These are phyloP conservation scores for Liodrosophila aerea DNA, from an alignment of 2,888 invertebrate genomes.

Conservation along the genomic window DNA sequence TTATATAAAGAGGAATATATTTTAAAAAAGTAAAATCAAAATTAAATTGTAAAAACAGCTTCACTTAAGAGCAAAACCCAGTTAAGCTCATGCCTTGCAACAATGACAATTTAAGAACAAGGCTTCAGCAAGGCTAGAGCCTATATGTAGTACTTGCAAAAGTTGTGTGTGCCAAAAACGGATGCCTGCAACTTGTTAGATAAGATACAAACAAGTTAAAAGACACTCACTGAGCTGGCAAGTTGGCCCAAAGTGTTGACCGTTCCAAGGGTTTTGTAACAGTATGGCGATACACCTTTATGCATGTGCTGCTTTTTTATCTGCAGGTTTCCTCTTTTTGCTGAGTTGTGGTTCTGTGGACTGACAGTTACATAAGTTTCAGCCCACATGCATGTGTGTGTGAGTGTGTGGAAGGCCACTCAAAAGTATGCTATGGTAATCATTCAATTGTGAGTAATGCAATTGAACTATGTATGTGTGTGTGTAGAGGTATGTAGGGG, in stretches of 20 bases:
- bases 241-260: not conserved
- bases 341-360: not conserved
- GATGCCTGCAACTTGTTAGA: slow-evolving; percentile 55
- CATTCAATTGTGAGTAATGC: slow-evolving; percentile 54
- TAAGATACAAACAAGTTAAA: slow-evolving; percentile 39
- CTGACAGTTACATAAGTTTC: slow-evolving; percentile 47
- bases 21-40: no score
- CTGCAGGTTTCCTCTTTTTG: slow-evolving; percentile 6
- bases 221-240: slow-evolving; percentile 3
- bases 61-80: not conserved
- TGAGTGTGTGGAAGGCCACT: slow-evolving; percentile 16
- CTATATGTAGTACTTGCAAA: slow-evolving; percentile 29
- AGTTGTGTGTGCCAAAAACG: slow-evolving; percentile 31
- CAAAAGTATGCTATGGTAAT: slow-evolving; percentile 59
- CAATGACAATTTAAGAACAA: not conserved
- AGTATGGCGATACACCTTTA: no score
- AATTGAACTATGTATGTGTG: slow-evolving; percentile 51
- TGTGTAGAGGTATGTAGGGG: no score
- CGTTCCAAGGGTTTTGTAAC: not conserved
- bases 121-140: slow-evolving; percentile 1
- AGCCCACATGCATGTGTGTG: slow-evolving; percentile 1
- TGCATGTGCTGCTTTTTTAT: slow-evolving; percentile 3
- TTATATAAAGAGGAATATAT: no score
- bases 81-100: not conserved
- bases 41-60: not conserved